These are phyloP conservation scores for Neodiprion lecontei DNA, from an alignment of 1,140 invertebrate genomes.

Conservation along the genomic window DNA sequence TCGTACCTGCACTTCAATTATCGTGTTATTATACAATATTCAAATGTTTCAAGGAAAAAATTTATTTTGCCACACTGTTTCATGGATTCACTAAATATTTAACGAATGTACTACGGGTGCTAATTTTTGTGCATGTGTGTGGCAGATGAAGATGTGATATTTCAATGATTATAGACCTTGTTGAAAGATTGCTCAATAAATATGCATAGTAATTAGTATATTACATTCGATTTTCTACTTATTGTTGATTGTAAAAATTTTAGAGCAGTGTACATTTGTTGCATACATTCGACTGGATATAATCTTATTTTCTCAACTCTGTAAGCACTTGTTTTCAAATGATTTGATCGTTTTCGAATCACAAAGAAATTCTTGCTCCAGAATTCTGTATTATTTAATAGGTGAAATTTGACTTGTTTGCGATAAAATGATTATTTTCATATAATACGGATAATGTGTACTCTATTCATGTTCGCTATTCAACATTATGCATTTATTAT, in stretches of 20 bases:
- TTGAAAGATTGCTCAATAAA: neutral
- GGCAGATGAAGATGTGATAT: neutral
- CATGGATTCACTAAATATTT: too few species aligned
- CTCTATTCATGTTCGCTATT: neutral
- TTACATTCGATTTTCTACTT: too few species aligned
- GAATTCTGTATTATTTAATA: too few species aligned
- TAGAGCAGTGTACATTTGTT: too few species aligned
- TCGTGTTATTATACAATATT: slow-evolving; percentile 27
- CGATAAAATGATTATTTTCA: neutral
- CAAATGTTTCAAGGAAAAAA: slow-evolving; percentile 17
- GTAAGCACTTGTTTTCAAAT: too few species aligned
- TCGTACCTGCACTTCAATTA: slow-evolving; percentile 26
- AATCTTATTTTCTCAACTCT: too few species aligned
- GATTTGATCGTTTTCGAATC: too few species aligned
- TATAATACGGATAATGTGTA: neutral
- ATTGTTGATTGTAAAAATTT: too few species aligned
- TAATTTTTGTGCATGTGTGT: neutral
- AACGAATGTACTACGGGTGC: too few species aligned
- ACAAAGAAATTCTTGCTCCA: too few species aligned
- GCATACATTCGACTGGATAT: too few species aligned
- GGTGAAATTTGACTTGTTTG: neutral
- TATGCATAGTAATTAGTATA: neutral
- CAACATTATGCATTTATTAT: slow-evolving; percentile 6
- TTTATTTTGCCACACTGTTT: neutral
- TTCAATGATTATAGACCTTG: slow-evolving; percentile 1